A percentile compares a stretch with the other conserved stretches of the same genome.
Conservation (phyloP, 2,113 vertebrate genomes). For the Pelmatolapia mariae region DNA sequence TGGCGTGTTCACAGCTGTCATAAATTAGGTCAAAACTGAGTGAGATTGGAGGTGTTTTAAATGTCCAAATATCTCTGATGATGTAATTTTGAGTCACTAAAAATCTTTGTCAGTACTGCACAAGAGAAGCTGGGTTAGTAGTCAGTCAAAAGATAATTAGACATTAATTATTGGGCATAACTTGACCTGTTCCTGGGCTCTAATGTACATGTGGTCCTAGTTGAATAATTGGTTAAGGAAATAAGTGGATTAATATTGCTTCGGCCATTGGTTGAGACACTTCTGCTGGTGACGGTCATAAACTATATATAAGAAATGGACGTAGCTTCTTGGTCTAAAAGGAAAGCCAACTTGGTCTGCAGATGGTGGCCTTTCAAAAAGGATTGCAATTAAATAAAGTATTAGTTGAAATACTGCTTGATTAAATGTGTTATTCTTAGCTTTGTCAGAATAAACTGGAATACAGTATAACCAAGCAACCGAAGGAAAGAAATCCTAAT, state of each 20-base stretch:
- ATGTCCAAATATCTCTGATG: not conserved
- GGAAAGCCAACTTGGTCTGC: not conserved
- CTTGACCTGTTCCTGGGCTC: not conserved
- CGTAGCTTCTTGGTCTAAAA: not conserved
- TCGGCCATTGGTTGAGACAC: not conserved
- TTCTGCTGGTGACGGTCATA: not conserved
- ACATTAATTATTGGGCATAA: not conserved
- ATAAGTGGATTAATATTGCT: not conserved
- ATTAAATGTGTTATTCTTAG: not conserved
- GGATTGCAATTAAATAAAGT: fast-evolving
- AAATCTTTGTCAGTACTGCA: not conserved
- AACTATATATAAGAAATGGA: not conserved
- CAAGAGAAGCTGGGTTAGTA: not conserved
- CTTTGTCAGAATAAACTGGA: not conserved
- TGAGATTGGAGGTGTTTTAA: not conserved
- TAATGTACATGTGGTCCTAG: not conserved
- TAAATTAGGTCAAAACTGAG: not conserved
- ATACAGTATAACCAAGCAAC: fast-evolving
- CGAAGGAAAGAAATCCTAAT: not conserved
- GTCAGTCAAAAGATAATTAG: not conserved
- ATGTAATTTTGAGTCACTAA: not conserved
- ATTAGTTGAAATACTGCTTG: not conserved
- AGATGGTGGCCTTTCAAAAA: not conserved
- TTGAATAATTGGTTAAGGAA: not conserved
- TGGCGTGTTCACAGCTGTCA: not conserved